Evolutionary conservation across 2,113 vertebrate species (phyloP).

Genomic region (Lathamus discolor): DNA sequence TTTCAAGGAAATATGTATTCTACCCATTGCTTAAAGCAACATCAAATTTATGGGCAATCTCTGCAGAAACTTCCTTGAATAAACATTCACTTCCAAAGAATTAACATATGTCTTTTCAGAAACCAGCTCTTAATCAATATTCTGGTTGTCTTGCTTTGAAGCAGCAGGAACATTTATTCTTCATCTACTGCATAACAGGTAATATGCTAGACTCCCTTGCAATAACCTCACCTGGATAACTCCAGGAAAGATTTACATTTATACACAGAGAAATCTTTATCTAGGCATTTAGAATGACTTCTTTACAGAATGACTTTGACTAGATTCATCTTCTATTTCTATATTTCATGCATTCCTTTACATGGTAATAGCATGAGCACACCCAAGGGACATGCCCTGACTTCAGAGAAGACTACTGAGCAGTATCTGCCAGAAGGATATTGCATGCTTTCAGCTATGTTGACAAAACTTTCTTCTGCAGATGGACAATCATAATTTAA

Average conservation of each 20-base stretch:
- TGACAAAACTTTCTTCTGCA: neutral
- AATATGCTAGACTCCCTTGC: neutral
- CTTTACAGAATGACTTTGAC: neutral
- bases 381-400: neutral
- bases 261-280: neutral
- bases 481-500: neutral
- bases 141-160: neutral
- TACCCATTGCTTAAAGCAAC: neutral
- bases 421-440: neutral
- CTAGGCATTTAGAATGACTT: neutral
- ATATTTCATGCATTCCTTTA: neutral
- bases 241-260: neutral
- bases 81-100: conserved; percentile 19
- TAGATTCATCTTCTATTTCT: neutral
- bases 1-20: neutral
- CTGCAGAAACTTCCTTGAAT: conserved; percentile 11
- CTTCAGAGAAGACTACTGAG: neutral
- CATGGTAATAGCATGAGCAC: neutral
- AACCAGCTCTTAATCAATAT: neutral
- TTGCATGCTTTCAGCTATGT: neutral
- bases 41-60: conserved; percentile 3
- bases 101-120: neutral
- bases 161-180: neutral
- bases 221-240: neutral
- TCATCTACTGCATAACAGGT: neutral